A percentile compares a stretch with the other conserved stretches of the same genome.
phyloP scores from a whole-genome alignment of 2,113 vertebrate genomes.

The Lonchura striata region DNA sequence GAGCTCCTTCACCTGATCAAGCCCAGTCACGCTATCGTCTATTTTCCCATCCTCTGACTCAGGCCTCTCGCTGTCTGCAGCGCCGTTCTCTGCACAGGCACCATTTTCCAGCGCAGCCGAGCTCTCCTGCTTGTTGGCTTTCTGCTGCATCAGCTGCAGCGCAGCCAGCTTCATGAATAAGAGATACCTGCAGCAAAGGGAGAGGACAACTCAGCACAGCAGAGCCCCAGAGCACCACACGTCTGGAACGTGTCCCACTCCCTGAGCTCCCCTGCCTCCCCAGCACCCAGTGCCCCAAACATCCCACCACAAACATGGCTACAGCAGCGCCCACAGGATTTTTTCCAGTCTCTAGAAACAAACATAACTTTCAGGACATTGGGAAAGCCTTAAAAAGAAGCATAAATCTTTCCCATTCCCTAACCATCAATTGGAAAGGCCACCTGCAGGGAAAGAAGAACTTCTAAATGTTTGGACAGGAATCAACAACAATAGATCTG shows the following conservation, averaged over 20 bases:
- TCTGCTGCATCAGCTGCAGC: constrained; percentile 97
- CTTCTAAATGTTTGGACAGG: neutral
- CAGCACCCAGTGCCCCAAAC: neutral
- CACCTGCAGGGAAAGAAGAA: neutral
- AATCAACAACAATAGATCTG: neutral
- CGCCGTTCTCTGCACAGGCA: constrained; percentile 34
- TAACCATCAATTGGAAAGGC: neutral
- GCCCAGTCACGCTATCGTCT: constrained; percentile 83
- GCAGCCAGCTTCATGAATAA: constrained; percentile 99
- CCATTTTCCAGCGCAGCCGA: constrained; percentile 69
- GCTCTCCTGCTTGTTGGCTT: constrained; percentile 82
- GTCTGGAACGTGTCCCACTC: rapidly evolving
- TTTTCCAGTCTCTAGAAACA: neutral
- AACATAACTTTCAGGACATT: neutral
- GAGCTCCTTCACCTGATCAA: constrained; percentile 94
- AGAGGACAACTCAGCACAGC: neutral
- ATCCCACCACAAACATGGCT: neutral
- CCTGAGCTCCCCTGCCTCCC: neutral
- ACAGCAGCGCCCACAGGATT: neutral
- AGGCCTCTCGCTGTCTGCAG: constrained; percentile 75
- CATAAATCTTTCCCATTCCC: neutral
- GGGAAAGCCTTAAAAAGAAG: neutral
- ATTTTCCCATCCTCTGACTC: constrained; percentile 71
- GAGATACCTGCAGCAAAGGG: constrained; percentile 81
- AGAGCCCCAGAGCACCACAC: neutral